These are phyloP conservation scores for Sisyra nigra DNA, from an alignment of 2,888 invertebrate species.

Conservation along the genomic window DNA sequence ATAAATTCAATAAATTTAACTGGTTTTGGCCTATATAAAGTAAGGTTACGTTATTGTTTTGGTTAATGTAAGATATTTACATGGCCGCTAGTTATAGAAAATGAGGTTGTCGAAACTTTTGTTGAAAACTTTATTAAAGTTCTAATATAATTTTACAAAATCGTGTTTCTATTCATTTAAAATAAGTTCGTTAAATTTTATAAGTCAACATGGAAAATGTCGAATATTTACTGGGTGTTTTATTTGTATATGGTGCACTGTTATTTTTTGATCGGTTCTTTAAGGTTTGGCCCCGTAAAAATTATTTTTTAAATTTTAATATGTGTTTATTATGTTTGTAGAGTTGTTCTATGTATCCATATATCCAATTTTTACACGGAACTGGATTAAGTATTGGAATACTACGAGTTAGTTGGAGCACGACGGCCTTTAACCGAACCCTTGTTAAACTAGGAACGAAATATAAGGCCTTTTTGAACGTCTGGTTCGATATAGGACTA, in stretches of 20 bases:
- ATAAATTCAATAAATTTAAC: too few relatives aligned
- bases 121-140: too few relatives aligned
- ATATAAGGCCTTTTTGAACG: conserved; percentile 38
- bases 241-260: conserved; percentile 47
- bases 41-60: too few relatives aligned
- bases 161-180: too few relatives aligned
- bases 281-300: conserved; percentile 37
- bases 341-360: conserved; percentile 75
- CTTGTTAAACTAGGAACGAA: conserved; percentile 58
- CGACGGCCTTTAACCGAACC: conserved; percentile 59
- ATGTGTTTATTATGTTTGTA: conserved; percentile 29
- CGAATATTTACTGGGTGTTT: conserved; percentile 40
- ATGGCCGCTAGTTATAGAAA: too few relatives aligned
- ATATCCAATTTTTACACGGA: conserved; percentile 57
- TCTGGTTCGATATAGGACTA: conserved; percentile 59
- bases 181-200: too few relatives aligned
- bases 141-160: too few relatives aligned
- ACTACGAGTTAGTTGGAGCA: conserved; percentile 61
- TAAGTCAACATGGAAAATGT: conserved; percentile 52
- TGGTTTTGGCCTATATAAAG: too few relatives aligned
- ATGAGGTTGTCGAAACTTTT: too few relatives aligned
- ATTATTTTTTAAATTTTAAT: conserved; percentile 1
- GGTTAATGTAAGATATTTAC: too few relatives aligned
- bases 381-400: conserved; percentile 59
- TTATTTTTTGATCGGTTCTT: conserved; percentile 73